Base-by-base conservation (phyloP, 2,113 vertebrate species). In the Cyanoderma ruficeps region DNA sequence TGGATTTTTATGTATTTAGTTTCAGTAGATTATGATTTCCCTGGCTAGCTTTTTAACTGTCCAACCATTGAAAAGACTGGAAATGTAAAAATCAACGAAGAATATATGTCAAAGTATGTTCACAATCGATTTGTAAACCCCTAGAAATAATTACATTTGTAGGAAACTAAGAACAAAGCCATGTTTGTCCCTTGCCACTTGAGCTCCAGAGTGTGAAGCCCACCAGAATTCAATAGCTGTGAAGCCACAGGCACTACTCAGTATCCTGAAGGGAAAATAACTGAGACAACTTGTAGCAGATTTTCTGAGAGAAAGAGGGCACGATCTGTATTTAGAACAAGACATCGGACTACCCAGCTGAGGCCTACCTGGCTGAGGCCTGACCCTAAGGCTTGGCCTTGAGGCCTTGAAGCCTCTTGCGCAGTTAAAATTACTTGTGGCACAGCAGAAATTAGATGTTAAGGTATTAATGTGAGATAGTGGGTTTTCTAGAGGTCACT, bases 91-190 rank as follows among this genome's bases (percentile, higher is more conserved):
- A 79, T 50, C 84, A 87, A 44, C 44, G 59, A 80, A 74, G 47
- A 83, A 61, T 65, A 7, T 7, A 61, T 44, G 47, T 70, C 63
- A 80, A 85, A 79, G 13, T 27, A 63, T 10, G 27, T 55, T 96
- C 78, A 57, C 41, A 79, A 77, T 70, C 14, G 8, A 76, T 93
- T 64, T 5, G 6, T 30, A 65, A 91, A 55, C 70, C n/a, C 16
- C 50, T 89, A 50, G 60, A 93, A 90, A 67, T 77, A 90, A 95
- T 86, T 80, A 13, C 39, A 86, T 94, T 86, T 86, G 55, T 74
- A 95, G 27, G 71, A 90, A 91, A 63, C 3, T 0, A 59, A 93
- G 79, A 92, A 86, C 68, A 96, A 94, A 90, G 82, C 44, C 47
- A 37, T n/a, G 59, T 80, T 93, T 96, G 55, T 80, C 82, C 68